A percentile compares a stretch with the other conserved stretches of the same genome.
phyloP scores from a whole-genome alignment of 2,888 invertebrate species.

The Oscheius sp. region DNA sequence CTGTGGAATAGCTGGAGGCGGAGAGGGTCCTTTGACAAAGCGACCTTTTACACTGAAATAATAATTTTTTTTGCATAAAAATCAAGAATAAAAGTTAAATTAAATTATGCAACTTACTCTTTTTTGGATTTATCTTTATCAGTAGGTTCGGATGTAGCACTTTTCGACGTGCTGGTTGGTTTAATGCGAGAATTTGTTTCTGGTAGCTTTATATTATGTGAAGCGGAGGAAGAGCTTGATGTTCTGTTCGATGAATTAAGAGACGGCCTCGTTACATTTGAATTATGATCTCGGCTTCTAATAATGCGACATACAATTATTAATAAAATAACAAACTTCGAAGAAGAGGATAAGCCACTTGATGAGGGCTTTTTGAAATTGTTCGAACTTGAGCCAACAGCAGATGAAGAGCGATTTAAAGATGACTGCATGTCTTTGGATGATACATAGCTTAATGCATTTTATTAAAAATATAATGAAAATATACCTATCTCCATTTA shows the following conservation, averaged over 20 bases:
- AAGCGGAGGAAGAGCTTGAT: not conserved
- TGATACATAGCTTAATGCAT: not conserved
- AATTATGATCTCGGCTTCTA: not conserved
- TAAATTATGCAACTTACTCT: constrained; percentile 29
- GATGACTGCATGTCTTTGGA: not conserved
- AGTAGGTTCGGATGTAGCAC: not conserved
- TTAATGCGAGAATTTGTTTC: not conserved
- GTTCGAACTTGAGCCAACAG: not conserved
- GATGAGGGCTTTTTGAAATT: constrained; percentile 7
- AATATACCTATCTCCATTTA: constrained; percentile 1
- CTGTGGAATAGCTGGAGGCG: constrained; percentile 48
- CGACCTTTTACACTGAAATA: constrained; percentile 35
- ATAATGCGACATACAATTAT: not conserved
- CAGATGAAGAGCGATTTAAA: not conserved
- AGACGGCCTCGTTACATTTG: too few relatives aligned
- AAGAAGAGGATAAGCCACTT: not conserved
- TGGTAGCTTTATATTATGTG: not conserved
- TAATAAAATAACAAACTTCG: too few relatives aligned
- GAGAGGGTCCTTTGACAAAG: constrained; percentile 44
- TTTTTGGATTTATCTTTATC: constrained; percentile 3
- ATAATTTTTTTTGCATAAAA: too few relatives aligned
- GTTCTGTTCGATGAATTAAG: not conserved
- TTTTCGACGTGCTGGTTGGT: not conserved
- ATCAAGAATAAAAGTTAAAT: not conserved
- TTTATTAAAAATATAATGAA: not conserved